Evolutionary conservation across 2,888 invertebrate species (phyloP).

Genomic region (Tenthredo distinguenda): DNA sequence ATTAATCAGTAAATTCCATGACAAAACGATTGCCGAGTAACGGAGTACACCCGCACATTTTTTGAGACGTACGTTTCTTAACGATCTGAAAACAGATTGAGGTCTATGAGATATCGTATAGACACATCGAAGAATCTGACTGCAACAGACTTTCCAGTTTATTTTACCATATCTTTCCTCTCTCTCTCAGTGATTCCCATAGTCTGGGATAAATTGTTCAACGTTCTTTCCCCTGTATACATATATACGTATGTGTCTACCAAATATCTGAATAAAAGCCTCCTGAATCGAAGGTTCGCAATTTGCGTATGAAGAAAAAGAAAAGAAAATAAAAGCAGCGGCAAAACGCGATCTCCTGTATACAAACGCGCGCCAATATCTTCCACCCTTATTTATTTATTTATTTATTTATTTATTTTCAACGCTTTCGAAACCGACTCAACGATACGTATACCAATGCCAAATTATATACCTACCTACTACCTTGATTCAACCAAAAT

Average conservation of each 20-base stretch:
- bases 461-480: neutral
- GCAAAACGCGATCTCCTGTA: no score
- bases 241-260: neutral
- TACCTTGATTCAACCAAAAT: slow-evolving; percentile 36
- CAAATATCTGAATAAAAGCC: neutral
- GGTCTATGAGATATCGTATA: no score
- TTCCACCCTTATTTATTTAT: neutral
- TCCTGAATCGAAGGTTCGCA: neutral
- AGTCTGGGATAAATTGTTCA: neutral
- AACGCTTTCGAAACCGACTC: neutral
- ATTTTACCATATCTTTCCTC: no score
- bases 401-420: neutral
- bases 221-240: neutral
- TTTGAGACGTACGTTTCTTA: neutral
- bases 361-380: neutral
- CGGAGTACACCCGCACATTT: neutral
- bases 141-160: no score
- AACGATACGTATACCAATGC: neutral
- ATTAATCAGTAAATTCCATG: neutral
- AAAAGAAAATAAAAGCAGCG: neutral
- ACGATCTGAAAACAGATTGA: no score
- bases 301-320: slow-evolving; percentile 3
- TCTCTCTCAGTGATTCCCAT: no score
- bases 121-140: no score
- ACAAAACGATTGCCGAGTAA: neutral